Conservation (phyloP, 2,888 invertebrate genomes). For the Pomacea canaliculata region DNA sequence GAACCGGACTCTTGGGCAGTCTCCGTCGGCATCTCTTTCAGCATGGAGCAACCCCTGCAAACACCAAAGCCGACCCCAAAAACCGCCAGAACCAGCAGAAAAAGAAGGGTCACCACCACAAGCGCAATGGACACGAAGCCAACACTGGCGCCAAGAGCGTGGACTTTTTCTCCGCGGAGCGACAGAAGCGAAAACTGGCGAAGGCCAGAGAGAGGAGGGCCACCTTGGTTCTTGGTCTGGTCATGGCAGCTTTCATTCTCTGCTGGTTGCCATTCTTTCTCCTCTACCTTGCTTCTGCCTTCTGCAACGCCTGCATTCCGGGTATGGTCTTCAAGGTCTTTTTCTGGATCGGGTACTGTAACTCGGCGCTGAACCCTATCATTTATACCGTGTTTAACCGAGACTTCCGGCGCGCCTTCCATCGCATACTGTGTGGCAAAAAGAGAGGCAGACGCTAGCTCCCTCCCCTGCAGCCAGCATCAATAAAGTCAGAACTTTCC, state of each 20-base stretch:
- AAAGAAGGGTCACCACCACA: slow-evolving; percentile 20
- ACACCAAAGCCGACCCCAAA: background rate
- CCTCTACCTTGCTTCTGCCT: slow-evolving; percentile 69
- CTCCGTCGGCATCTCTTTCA: slow-evolving; percentile 26
- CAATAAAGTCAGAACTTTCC: too few species aligned
- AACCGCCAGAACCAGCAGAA: slow-evolving; percentile 2
- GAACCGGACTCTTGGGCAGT: slow-evolving; percentile 20
- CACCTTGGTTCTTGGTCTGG: slow-evolving; percentile 94
- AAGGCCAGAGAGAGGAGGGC: slow-evolving; percentile 96
- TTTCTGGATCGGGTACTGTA: slow-evolving; percentile 98
- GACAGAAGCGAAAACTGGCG: slow-evolving; percentile 90
- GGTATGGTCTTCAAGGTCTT: slow-evolving; percentile 82
- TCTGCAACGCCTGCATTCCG: slow-evolving; percentile 63
- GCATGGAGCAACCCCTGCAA: background rate
- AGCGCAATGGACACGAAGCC: slow-evolving; percentile 6
- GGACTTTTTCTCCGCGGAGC: slow-evolving; percentile 38
- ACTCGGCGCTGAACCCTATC: slow-evolving; percentile 91
- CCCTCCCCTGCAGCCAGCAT: too few species aligned
- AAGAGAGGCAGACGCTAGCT: slow-evolving; percentile 25
- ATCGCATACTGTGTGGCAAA: slow-evolving; percentile 83
- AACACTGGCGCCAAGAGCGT: slow-evolving; percentile 6
- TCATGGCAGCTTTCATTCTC: slow-evolving; percentile 98
- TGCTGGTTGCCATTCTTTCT: slow-evolving; percentile 98
- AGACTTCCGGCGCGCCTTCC: slow-evolving; percentile 95
- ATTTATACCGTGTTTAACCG: slow-evolving; percentile 98